phyloP scores from a whole-genome alignment of 2,113 vertebrate species.

The Elachura formosa region DNA sequence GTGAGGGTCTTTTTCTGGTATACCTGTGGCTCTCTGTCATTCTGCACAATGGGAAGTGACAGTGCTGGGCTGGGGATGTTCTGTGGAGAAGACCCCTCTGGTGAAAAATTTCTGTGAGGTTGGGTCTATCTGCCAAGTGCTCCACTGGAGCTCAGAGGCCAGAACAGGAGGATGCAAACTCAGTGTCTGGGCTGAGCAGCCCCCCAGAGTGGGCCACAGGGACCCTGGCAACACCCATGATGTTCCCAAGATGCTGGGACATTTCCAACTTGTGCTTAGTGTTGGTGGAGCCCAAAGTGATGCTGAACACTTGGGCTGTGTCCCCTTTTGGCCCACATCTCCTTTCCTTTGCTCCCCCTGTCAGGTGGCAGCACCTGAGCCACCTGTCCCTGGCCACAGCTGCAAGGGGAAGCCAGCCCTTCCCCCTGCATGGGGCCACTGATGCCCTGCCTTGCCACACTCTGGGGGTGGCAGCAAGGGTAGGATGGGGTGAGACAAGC shows the following conservation, averaged over 20 bases:
- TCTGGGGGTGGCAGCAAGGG: neutral
- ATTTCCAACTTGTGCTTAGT: neutral
- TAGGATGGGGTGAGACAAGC: accelerated
- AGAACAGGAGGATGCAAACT: neutral
- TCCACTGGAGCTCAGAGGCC: neutral
- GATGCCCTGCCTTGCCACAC: neutral
- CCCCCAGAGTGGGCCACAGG: neutral
- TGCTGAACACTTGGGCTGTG: accelerated
- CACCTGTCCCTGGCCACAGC: accelerated
- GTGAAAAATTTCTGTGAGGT: neutral
- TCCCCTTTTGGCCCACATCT: neutral
- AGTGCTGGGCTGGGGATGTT: neutral
- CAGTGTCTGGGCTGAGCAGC: accelerated
- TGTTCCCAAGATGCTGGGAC: neutral
- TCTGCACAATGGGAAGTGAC: neutral
- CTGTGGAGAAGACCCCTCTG: neutral
- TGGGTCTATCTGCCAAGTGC: neutral
- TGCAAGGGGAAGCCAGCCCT: neutral
- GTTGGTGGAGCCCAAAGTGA: neutral
- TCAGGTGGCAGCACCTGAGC: neutral
- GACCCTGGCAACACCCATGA: neutral
- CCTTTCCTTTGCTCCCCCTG: neutral
- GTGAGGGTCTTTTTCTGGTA: neutral
- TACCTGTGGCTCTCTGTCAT: accelerated
- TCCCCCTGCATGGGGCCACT: accelerated